Base-by-base conservation (phyloP, 2,797 vertebrate genomes). In the Acomys russatus region DNA sequence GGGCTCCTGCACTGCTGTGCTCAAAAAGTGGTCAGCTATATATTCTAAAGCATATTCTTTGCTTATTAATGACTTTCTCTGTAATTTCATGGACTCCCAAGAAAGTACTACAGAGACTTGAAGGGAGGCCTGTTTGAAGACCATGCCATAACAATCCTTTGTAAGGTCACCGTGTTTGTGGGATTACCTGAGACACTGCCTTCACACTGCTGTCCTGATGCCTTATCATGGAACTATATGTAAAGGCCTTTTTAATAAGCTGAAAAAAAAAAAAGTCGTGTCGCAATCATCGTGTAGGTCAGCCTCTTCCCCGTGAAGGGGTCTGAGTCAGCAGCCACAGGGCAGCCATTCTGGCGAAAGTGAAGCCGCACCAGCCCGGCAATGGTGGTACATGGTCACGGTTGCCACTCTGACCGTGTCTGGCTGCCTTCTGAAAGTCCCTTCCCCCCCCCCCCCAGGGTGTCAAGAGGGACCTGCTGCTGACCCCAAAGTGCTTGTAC, bases 401-500 rank as follows among this genome's bases (percentile, higher is more conserved):
- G 2, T 22, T 49, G 73, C 90, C 93, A 0, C 49, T 59, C 11
- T 7, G 77, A 51, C 73, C 49, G 0, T 1, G 14, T 56, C 92
- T 70, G 0, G 54, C 66, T 51, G 49, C 44, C 90, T 96, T 92
- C 88, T 73, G 12, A 44, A 91, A 88, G 35, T 9, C 0, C 35
- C 91, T 76, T 97, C 96, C 94, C 59, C 98, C 98, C 97, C 96
- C 94, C 59, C 98, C 98, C 14, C 98, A 99, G 99, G 98, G 98
- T 0, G 99, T 99, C 86, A 99, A 99, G 98, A 98, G 99, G 96
- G 99, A 99, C 98, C 98, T 99, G 96, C 99, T 99, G 97, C 98
- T 99, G 92, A 99, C 99, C 5, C 99, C 99, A 0, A 99, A 99
- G 98, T 99, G 99, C 88, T 97, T 99, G 94, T 99, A 99, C 98